Base-by-base conservation (phyloP, 2,113 vertebrate genomes). In the Trematomus loennbergii region DNA sequence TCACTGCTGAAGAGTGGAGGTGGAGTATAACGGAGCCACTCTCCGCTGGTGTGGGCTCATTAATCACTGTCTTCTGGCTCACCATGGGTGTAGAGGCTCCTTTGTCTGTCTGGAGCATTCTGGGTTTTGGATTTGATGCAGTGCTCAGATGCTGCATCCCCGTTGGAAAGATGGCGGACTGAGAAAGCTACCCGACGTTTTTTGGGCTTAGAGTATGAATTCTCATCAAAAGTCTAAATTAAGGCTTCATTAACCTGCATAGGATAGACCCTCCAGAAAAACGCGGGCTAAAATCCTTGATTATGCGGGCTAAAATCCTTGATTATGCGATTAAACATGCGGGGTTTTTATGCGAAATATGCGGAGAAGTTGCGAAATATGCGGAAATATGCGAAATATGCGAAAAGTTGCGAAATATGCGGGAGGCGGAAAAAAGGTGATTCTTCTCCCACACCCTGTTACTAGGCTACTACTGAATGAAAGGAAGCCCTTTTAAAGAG, bases 31-130 rank as follows among this genome's bases (percentile, higher is more conserved):
- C 78, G 65, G 90, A 90, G 84, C 64, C 78, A 67, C 88, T 88
- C 89, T 87, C 82, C 67, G 79, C 85, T 68, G 84, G 87, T 88
- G 88, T 81, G 87, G 83, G 89, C 91, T 92, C 91, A 93, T 94
- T 93, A 92, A 94, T 94, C 83, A 91, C 84, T 92, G 91, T 94
- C 92, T 90, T 68, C 83, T 75, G 22, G 18, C 77, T 84, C 55
- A 67, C 73, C 74, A 50, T 29, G 81, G 88, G 75, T 79, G 86
- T 78, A 70, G 79, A 58, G 79, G 79, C 76, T 62, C 75, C 76
- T 87, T 89, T 91, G 81, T 89, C 80, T 81, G 87, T 88, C 81
- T 70, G 82, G 74, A 88, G 83, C 82, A 36, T 65, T 86, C 53
- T 75, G 87, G 36, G 7, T 78, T 77, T 80, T 76, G 63, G 74